These are phyloP conservation scores for Acrossocheilus wenchowensis DNA, from an alignment of 2,797 vertebrate species.

Conservation along the genomic window DNA sequence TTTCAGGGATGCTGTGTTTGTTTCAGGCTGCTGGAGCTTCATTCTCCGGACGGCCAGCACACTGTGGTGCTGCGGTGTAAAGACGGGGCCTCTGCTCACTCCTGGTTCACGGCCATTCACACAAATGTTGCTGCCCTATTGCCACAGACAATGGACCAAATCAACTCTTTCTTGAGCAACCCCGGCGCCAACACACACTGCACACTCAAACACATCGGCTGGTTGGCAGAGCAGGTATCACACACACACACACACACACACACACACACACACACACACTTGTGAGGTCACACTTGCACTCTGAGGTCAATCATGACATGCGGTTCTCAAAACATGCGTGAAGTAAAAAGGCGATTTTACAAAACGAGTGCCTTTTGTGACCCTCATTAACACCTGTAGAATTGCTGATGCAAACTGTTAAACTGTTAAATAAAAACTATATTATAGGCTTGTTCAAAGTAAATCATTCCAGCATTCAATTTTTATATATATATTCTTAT, in stretches of 20 bases:
- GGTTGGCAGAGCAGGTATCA: slow-evolving; percentile 93
- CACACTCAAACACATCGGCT: slow-evolving; percentile 92
- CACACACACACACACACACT: no score
- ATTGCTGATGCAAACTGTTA: neutral
- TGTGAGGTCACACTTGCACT: no score
- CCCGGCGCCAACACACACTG: slow-evolving; percentile 76
- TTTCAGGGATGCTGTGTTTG: slow-evolving; percentile 38
- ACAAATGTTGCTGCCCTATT: slow-evolving; percentile 93
- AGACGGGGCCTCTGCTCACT: slow-evolving; percentile 86
- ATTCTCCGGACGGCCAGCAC: slow-evolving; percentile 93
- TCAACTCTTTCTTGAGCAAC: slow-evolving; percentile 87
- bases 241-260: neutral
- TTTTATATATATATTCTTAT: no score
- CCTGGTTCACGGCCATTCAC: slow-evolving; percentile 95
- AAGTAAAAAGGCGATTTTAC: no score
- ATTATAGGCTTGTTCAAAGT: neutral
- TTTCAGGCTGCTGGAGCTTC: slow-evolving; percentile 91
- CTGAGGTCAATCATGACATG: no score
- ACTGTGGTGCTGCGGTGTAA: slow-evolving; percentile 93
- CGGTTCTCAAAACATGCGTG: no score
- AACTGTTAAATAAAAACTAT: neutral
- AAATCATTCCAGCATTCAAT: no score
- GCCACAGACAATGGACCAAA: slow-evolving; percentile 89
- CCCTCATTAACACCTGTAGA: neutral
- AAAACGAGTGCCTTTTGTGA: no score